Evolutionary conservation across 2,888 invertebrate genomes (phyloP), one percentile per base, ranked within the genome.

Genomic region (Calameuta idolon): DNA sequence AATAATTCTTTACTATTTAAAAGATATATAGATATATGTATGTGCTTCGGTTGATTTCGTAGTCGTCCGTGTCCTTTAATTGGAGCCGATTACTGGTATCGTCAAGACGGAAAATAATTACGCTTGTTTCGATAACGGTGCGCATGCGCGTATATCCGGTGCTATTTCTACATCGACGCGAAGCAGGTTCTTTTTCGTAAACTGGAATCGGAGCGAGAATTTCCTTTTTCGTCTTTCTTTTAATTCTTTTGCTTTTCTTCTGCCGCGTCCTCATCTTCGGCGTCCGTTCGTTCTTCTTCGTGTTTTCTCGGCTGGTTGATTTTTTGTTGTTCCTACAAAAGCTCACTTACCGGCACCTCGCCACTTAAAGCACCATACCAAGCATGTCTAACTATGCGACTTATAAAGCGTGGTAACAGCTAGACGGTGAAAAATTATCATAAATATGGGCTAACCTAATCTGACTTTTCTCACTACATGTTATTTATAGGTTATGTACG

Each of bases 331-430:
- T 55, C 2, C 55, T 55, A 55, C 55, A 55, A 55, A 55, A 55
- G 55, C 55, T 55, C 55, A 9, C 55, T 55, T 55, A 55, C 55
- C 2, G 55, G 23, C 23, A 55, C 55, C 69, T 73, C 37, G 78
- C 83, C 84, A 88, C 86, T 91, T 90, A 91, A 85, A 82, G 83
- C 83, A 84, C 84, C 86, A 89, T 89, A 83, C 89, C 89, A 88
- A 91, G 89, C 91, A 90, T 90, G 86, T 89, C 91, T 88, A 90
- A 90, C 89, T 90, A 90, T 87, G 86, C 86, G 87, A 88, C 90
- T 91, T 88, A 87, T 86, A 85, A 85, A 91, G 88, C 91, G 91
- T 91, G 90, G 91, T 91, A 90, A 91, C 91, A 90, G 91, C 91
- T 91, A 91, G 73, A 31, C 11, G 12, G 31, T 34, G 35, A 23